Base-by-base conservation (phyloP, 2,797 vertebrate genomes). In the Lophius americanus region DNA sequence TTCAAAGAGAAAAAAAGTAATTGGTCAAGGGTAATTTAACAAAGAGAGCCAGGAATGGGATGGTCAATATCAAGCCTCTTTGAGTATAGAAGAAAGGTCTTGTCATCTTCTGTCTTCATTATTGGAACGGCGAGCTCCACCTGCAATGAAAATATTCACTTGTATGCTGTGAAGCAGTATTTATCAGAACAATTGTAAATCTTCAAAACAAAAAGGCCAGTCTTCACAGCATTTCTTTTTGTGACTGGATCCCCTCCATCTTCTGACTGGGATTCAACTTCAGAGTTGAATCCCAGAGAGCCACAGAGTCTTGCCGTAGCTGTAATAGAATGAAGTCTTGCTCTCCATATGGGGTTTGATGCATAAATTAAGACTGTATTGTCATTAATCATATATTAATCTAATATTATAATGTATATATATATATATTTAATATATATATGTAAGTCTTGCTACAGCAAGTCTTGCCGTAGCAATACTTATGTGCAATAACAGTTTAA, bases 21-120 rank as follows among this genome's bases (percentile, higher is more conserved):
- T 89, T 91, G 85, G 83, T 75, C 75, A 81, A 12, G 78, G 76
- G 61, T 82, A 88, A 89, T 85, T 82, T 78, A 86, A 81, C 82
- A 75, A 67, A 72, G 64, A 51, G 61, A 59, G 60, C 32, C 53
- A 51, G 63, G 64, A 77, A 72, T 54, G 64, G 62, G 78, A 66
- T 60, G 64, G 74, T 80, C 82, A 84, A 73, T 83, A 81, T 71
- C 42, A 68, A 67, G 64, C 73, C 50, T 60, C 50, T 83, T 75
- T 50, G 56, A 70, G 50, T 53, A 50, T 14, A 60, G 59, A 73
- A 64, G 73, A 78, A 75, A 79, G 54, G 62, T 72, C 77, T 73
- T 66, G 66, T 70, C 70, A 82, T 86, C 66, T 69, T 66, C 54
- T 52, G 12, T 83, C 81, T 76, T 76, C 65, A 76, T 87, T 80